Base-by-base conservation (phyloP, 2,888 invertebrate species). In the Poecilobothrus nobilitatus region DNA sequence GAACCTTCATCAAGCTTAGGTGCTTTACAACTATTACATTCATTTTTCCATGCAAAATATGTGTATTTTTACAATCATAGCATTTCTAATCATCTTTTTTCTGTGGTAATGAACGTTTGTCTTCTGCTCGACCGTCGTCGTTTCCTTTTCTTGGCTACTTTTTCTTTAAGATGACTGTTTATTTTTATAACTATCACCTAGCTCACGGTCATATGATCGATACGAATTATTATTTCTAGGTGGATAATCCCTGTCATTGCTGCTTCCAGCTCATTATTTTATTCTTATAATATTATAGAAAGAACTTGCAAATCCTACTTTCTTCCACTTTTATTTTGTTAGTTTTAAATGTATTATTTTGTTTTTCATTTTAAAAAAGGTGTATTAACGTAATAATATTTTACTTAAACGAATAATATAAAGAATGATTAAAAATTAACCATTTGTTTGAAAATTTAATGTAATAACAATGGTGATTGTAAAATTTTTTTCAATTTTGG, bases 11-110 rank as follows among this genome's bases (percentile, higher is more conserved):
- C 91, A 5, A 90, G 89, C 78, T 89, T 90, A 1, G 89, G 85
- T 68, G 88, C 87, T 77, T 90, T 89, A 79, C 94, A 94, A 65
- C 81, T 80, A 79, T 97, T 97, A 82, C 97, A 97, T 74, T 91
- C 89, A 77, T 93, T 93, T 69, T 97, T 87, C 97, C 97, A 97
- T 0, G 95, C 91, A 80, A 97, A 97, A 82, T 97, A 97, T n/a
- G n/a, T 18, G 94, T 96, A 80, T 97, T 97, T 34, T 91, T 92
- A 79, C 97, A 97, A 76, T 90, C 91, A 1, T 91, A 87, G 78
- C 95, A 95, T 72, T 90, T 89, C 95, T 95, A 95, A 77, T 95
- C 95, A n/a, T 94, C 94, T 71, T 94, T 94, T 2, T 94, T 87
- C 66, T 91, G 89, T 73, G 89, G 89, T 63, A 89, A 86, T 68